phyloP scores from a whole-genome alignment of 2,888 invertebrate species.

The Tenthredo distinguenda region DNA sequence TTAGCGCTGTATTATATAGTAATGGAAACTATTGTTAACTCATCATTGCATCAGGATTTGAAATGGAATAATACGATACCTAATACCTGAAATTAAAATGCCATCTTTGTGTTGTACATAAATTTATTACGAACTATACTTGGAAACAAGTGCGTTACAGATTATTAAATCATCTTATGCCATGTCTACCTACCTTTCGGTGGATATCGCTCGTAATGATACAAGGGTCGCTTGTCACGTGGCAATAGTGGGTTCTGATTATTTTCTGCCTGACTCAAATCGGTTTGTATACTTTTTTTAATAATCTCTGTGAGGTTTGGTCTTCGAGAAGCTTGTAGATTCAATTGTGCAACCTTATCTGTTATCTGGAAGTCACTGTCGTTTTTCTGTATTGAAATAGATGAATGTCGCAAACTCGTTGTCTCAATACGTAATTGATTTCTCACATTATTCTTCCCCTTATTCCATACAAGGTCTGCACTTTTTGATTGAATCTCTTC shows the following conservation, averaged over 20 bases:
- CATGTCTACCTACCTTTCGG: conserved; percentile 60
- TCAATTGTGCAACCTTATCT: conserved; percentile 46
- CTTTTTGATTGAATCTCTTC: conserved; percentile 54
- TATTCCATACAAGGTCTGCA: background rate
- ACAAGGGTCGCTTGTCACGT: conserved; percentile 44
- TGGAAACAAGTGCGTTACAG: background rate
- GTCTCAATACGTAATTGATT: conserved; percentile 13
- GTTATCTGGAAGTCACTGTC: background rate
- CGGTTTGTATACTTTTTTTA: conserved; percentile 32
- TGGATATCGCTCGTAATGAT: conserved; percentile 58
- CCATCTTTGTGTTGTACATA: background rate
- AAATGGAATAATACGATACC: background rate
- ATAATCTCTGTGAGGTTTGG: conserved; percentile 7
- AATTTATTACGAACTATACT: conserved; percentile 41
- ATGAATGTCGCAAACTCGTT: background rate
- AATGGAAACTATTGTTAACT: background rate
- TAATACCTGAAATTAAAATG: conserved; percentile 29
- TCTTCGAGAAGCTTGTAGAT: conserved; percentile 32
- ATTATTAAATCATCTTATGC: background rate
- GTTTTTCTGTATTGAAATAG: conserved; percentile 20
- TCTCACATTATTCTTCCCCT: background rate
- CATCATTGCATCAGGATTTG: background rate
- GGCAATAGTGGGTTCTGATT: background rate
- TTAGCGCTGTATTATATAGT: background rate
- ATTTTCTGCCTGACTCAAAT: conserved; percentile 27